Percentiles rank a stretch among this genome's conserved stretches.
Conservation (phyloP, 1,140 invertebrate genomes). For the Pogonognathellus flavescens region DNA sequence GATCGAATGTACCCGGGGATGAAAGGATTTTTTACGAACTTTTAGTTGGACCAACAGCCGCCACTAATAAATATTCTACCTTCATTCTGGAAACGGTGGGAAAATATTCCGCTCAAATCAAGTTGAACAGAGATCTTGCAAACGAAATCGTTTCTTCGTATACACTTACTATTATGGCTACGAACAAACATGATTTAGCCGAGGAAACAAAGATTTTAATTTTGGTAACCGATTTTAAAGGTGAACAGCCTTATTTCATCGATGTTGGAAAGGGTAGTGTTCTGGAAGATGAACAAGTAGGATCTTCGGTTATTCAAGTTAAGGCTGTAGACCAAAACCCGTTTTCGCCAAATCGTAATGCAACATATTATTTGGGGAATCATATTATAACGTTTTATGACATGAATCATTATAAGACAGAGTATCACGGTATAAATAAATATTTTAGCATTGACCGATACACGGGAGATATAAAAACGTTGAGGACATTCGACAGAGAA, state of each 20-base stretch:
- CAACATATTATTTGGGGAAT: constrained; percentile 63
- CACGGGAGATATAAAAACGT: constrained; percentile 87
- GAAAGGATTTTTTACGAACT: no score
- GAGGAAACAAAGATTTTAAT: constrained; percentile 84
- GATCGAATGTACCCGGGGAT: no score
- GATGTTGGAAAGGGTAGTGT: constrained; percentile 84
- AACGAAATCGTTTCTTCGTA: no score
- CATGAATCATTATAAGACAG: constrained; percentile 78
- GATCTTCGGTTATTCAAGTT: constrained; percentile 87
- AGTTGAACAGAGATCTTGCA: no score
- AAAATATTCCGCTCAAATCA: no score
- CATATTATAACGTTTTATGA: constrained; percentile 70
- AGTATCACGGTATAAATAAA: constrained; percentile 73
- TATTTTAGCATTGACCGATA: constrained; percentile 82
- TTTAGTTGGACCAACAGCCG: no score
- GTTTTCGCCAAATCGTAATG: constrained; percentile 83
- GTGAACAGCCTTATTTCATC: constrained; percentile 85
- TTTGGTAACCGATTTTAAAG: constrained; percentile 87
- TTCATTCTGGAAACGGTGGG: no score
- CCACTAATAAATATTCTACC: no score
- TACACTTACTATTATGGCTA: no score
- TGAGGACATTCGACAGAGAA: constrained; percentile 85
- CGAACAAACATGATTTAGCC: constrained; percentile 83
- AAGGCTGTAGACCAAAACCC: constrained; percentile 88
- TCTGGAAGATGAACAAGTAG: constrained; percentile 84